These are phyloP conservation scores for Ellobium chinense DNA, from an alignment of 2,888 invertebrate species.

Conservation along the genomic window DNA sequence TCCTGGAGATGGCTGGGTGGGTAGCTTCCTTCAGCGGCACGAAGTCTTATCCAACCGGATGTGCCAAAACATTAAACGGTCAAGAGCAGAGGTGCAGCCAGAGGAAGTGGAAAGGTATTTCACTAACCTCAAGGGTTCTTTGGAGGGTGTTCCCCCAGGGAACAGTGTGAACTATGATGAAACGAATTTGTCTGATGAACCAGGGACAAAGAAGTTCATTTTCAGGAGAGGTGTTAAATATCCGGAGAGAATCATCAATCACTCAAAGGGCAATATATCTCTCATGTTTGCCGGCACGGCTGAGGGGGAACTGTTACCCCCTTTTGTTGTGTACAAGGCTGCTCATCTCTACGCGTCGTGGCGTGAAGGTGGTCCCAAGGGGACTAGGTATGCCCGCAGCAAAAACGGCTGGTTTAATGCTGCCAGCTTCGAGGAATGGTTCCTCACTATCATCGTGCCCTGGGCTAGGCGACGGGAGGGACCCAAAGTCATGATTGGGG, in stretches of 20 bases:
- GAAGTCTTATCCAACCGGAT: not conserved
- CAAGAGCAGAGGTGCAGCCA: not conserved
- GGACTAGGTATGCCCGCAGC: conserved; percentile 75
- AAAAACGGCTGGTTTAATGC: conserved; percentile 74
- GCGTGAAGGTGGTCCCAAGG: conserved; percentile 76
- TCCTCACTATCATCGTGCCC: conserved; percentile 61
- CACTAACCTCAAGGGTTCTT: conserved; percentile 5
- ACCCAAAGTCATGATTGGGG: conserved; percentile 75
- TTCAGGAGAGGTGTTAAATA: conserved; percentile 51
- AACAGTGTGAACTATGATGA: conserved; percentile 75
- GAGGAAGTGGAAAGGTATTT: conserved; percentile 1
- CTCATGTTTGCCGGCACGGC: conserved; percentile 78
- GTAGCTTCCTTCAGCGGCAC: not conserved
- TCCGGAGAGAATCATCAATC: conserved; percentile 74
- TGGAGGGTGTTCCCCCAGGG: conserved; percentile 33
- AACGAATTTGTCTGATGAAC: conserved; percentile 75
- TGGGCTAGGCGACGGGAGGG: conserved; percentile 62
- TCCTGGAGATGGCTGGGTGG: conserved; percentile 18
- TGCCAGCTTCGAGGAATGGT: conserved; percentile 71
- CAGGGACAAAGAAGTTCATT: conserved; percentile 60
- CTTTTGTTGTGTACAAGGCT: conserved; percentile 65
- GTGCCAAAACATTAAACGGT: conserved; percentile 32
- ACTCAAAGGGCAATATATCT: conserved; percentile 70
- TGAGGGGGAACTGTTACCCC: conserved; percentile 74
- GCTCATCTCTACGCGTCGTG: conserved; percentile 77